Base-by-base conservation (phyloP, 1,140 invertebrate genomes). In the Drosophila fuyamai region DNA sequence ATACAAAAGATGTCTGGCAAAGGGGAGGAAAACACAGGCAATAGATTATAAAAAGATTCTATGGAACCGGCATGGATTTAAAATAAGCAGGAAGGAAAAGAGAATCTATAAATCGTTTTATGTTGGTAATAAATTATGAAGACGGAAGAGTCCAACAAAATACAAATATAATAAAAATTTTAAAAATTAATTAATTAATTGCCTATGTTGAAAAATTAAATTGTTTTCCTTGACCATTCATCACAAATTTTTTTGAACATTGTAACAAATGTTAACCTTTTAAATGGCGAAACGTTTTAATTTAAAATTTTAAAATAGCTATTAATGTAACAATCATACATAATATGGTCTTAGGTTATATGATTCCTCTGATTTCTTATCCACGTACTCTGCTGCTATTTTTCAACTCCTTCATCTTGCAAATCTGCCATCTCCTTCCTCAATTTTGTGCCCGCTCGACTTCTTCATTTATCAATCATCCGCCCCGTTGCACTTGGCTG, bases 381-480 rank as follows among this genome's bases (percentile, higher is more conserved):
- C 18, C 10, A 5, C 36, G 2, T 9, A 32, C 13, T 1, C 13
- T 9, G 7, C 13, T 32, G n/a, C 7, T 7, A 50, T 32, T 35
- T 35, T 2, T 18, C 14, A 47, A 35, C 8, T 46, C 5, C 7
- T n/a, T 32, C 36, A 10, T 41, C 7, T 7, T 43, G 13, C 7
- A 18, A 32, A 32, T 55, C 4, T 35, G 14, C 10, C 2, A 7
- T 27, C 16, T 41, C 35, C 6, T 8, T 48, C 3, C 12, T 53
- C 47, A 35, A 41, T 18, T 40, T 32, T 29, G 18, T 43, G 3
- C 13, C 4, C 23, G 23, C 9, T 12, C 12, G 8, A 65, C 43
- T 38, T 40, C 13, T 35, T 62, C 54, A 54, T 50, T 36, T 61
- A 74, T 86, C 82, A 81, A 85, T 85, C 82, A 85, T 86, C 51